Conservation (phyloP, 2,113 vertebrate species). For the Zosterops japonicus region DNA sequence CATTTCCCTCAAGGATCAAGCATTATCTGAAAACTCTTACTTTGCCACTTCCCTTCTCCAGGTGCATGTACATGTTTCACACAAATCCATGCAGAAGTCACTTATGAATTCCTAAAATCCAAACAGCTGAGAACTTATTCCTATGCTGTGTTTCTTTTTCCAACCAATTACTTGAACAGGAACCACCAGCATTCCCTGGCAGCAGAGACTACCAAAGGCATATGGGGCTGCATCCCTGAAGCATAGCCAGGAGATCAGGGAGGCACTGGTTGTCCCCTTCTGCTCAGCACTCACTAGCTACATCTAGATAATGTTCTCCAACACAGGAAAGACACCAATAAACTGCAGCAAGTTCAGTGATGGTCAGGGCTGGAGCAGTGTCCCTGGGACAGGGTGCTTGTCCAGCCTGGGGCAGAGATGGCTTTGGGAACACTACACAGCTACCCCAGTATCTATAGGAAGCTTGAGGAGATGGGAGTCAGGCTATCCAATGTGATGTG, state of each 20-base stretch:
- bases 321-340: neutral
- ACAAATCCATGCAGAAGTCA: neutral
- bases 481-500: neutral
- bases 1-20: neutral
- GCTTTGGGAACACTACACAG: neutral
- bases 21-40: neutral
- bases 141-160: neutral
- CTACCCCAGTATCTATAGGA: fast-evolving
- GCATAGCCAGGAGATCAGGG: neutral
- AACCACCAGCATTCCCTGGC: neutral
- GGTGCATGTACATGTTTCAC: fast-evolving
- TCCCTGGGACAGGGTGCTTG: neutral
- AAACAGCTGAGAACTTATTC: neutral
- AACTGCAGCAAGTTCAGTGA: neutral
- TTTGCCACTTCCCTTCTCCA: neutral
- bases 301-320: neutral
- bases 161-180: neutral
- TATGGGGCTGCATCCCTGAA: neutral
- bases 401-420: neutral
- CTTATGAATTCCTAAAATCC: neutral
- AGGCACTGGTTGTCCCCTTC: neutral
- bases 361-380: neutral
- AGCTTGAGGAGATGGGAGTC: neutral
- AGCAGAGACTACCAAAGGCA: neutral
- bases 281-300: neutral